Percentiles rank a stretch among this genome's conserved stretches.
Conservation (phyloP, 2,113 vertebrate genomes). For the Fregetta grallaria region DNA sequence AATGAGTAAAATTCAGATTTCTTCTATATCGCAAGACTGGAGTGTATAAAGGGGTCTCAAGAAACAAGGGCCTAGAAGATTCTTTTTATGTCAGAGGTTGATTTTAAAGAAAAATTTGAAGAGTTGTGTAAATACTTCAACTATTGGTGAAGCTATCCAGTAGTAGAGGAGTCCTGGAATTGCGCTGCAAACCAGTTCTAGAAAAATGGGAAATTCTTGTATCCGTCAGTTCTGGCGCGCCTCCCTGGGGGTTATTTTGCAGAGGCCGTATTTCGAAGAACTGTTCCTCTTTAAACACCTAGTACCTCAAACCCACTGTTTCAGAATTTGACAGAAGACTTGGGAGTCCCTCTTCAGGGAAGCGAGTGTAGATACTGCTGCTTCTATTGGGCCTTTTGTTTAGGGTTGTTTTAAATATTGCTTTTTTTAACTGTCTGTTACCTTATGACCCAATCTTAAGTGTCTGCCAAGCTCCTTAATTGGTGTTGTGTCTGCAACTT, state of each 20-base stretch:
- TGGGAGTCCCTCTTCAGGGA: neutral
- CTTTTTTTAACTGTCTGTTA: neutral
- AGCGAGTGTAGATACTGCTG: neutral
- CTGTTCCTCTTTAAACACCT: neutral
- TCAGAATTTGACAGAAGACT: neutral
- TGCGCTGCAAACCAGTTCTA: neutral
- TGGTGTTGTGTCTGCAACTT: neutral
- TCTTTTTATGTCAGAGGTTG: neutral
- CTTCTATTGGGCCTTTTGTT: neutral
- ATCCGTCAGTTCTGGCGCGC: no score
- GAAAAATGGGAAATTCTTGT: neutral
- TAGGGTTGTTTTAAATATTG: neutral
- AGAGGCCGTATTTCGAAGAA: neutral
- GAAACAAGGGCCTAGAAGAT: neutral
- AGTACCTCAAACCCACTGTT: neutral
- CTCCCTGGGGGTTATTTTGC: neutral
- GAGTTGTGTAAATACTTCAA: neutral
- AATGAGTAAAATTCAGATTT: neutral
- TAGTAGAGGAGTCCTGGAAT: neutral
- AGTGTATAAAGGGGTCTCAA: fast-evolving
- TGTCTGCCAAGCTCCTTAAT: neutral
- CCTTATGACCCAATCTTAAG: neutral
- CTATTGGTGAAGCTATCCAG: fast-evolving
- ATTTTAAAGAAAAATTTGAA: neutral
- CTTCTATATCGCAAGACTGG: fast-evolving